These are phyloP conservation scores for Sakesphorus luctuosus DNA, from an alignment of 2,113 vertebrate genomes.

Conservation along the genomic window DNA sequence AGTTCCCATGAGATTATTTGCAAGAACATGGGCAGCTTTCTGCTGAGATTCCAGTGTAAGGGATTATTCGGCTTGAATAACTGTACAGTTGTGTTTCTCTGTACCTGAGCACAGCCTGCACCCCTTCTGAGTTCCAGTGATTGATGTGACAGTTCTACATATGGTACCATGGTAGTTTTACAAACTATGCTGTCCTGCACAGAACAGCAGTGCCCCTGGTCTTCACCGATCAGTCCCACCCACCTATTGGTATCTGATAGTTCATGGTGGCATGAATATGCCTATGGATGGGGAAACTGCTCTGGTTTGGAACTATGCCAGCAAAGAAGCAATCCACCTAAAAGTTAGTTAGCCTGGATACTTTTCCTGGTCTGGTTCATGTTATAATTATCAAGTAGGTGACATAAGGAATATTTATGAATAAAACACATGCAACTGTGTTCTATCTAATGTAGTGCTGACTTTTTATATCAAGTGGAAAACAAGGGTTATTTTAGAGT, in stretches of 20 bases:
- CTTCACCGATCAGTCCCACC: background rate
- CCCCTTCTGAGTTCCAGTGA: background rate
- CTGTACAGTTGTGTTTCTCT: background rate
- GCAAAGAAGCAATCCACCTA: background rate
- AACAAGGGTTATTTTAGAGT: background rate
- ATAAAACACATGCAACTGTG: rapidly evolving
- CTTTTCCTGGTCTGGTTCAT: background rate
- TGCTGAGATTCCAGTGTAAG: background rate
- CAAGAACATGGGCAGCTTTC: background rate
- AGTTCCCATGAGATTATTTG: background rate
- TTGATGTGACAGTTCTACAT: background rate
- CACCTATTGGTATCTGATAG: background rate
- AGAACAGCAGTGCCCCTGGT: background rate
- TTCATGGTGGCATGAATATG: background rate
- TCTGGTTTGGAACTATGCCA: background rate
- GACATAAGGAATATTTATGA: background rate
- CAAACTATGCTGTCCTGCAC: background rate
- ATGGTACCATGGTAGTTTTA: background rate
- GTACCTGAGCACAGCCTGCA: background rate
- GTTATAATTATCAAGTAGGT: background rate
- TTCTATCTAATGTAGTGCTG: background rate
- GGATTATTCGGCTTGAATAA: background rate
- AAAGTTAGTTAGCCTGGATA: background rate
- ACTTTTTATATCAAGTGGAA: background rate
- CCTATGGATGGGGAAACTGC: background rate